Base-by-base conservation (phyloP, 2,113 vertebrate species). In the Vulpes ferrilata region DNA sequence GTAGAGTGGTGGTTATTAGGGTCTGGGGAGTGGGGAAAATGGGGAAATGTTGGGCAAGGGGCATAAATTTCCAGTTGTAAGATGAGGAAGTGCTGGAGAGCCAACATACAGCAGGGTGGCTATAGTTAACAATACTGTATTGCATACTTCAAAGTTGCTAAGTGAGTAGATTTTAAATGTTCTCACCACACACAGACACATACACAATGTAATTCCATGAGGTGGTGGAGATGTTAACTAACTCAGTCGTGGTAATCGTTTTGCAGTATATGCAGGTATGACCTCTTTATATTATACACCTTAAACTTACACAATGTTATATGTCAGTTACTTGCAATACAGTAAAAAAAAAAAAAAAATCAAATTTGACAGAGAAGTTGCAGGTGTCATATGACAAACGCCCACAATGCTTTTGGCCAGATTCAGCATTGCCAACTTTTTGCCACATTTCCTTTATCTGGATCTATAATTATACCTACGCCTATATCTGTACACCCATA, bases 81-180 rank as follows among this genome's bases (percentile, higher is more conserved):
- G 11, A 64, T 16, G 64, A 62, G 11, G 38, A 35, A 12, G 30
- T 30, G 32, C 74, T 51, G 22, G 35, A 8, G 11, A n/a, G 17
- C 35, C 2, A 51, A 9, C 0, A 3, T 19, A 23, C 43, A 38
- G 57, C 13, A 2, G 11, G 11, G 19, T 32, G 38, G 17, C 13
- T 17, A 0, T 25, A 2, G 60, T 43, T 48, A 25, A 2, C 1
- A 57, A n/a, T 19, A 48, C 59, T 10, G 11, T 32, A 11, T 2
- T 9, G 22, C 2, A 13, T 53, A 19, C 17, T 32, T 43, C 76
- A 9, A 23, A 82, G 57, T 13, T 11, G 23, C 32, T 10, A 5
- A 55, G 32, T 43, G 3, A 32, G 17, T 43, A 64, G 19, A 55
- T 74, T 48, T 12, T 32, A 30, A 32, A 0, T 64, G 43, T 32